phyloP scores from a whole-genome alignment of 2,888 invertebrate species.

The Orthonevra nobilis region DNA sequence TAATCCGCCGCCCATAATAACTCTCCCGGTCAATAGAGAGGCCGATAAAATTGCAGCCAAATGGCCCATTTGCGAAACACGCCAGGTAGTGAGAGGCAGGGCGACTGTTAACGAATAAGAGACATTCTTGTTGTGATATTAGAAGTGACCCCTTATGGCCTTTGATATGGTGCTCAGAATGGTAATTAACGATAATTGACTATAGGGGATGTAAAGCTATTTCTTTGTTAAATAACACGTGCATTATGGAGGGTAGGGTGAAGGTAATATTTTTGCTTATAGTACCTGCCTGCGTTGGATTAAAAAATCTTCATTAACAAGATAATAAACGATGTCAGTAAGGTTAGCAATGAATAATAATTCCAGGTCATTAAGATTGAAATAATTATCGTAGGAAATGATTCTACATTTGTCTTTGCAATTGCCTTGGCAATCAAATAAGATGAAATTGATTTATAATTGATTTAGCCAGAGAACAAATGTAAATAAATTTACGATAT shows the following conservation, averaged over 20 bases:
- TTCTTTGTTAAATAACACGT: neutral
- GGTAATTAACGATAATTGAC: constrained; percentile 50
- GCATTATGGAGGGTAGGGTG: neutral
- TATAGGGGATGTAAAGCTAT: constrained; percentile 13
- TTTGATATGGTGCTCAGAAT: constrained; percentile 25
- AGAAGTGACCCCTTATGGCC: constrained; percentile 31
- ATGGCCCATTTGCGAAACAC: constrained; percentile 12
- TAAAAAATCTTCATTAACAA: neutral
- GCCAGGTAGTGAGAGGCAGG: neutral
- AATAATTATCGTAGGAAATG: no score
- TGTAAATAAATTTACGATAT: no score
- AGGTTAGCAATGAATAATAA: neutral
- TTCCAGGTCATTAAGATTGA: neutral
- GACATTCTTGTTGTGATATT: constrained; percentile 43
- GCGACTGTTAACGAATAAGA: constrained; percentile 9
- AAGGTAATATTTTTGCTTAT: neutral
- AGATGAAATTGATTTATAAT: no score
- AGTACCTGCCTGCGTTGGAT: neutral
- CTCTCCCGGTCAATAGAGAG: constrained; percentile 40
- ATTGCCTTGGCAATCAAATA: no score
- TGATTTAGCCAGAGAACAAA: no score
- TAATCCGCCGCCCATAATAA: constrained; percentile 44
- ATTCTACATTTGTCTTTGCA: no score
- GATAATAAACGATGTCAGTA: neutral
- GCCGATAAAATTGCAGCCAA: constrained; percentile 45